Evolutionary conservation across 37 sponge, comb jelly and placozoan species (phyloP).

Genomic region (Ephydatia muelleri): DNA sequence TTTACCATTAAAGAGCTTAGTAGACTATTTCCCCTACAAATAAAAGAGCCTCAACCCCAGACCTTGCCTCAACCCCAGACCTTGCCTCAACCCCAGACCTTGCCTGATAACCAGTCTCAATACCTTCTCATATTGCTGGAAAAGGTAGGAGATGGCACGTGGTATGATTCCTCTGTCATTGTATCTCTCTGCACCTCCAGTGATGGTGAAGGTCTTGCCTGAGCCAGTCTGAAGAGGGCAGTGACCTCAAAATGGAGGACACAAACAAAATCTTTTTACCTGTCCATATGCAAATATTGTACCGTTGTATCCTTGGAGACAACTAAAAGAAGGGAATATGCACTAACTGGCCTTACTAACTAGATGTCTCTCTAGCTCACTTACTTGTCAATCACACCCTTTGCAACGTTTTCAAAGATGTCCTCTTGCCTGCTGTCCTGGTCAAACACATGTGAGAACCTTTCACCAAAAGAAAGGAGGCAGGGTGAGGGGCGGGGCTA

Average conservation of each 20-base stretch:
- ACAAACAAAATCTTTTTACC: slow-evolving; percentile 27
- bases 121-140: slow-evolving; percentile 85
- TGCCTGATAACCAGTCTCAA: neutral
- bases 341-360: neutral
- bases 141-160: slow-evolving; percentile 86
- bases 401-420: slow-evolving; percentile 85
- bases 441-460: slow-evolving; percentile 89
- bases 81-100: neutral
- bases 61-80: neutral
- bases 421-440: slow-evolving; percentile 80
- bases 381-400: slow-evolving; percentile 82
- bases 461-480: slow-evolving; percentile 18
- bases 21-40: neutral
- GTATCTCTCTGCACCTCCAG: slow-evolving; percentile 92
- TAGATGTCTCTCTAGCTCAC: slow-evolving; percentile 2
- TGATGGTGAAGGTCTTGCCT: slow-evolving; percentile 97
- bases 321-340: slow-evolving; percentile 32
- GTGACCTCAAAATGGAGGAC: neutral
- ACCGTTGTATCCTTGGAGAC: slow-evolving; percentile 96
- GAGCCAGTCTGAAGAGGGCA: slow-evolving; percentile 74
- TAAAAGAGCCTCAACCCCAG: neutral
- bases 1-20: too few relatives aligned
- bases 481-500: neutral
- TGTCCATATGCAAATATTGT: slow-evolving; percentile 99
- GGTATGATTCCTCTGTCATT: slow-evolving; percentile 94